Evolutionary conservation across 2,888 invertebrate species (phyloP).

Genomic region (Drosophila mimetica): DNA sequence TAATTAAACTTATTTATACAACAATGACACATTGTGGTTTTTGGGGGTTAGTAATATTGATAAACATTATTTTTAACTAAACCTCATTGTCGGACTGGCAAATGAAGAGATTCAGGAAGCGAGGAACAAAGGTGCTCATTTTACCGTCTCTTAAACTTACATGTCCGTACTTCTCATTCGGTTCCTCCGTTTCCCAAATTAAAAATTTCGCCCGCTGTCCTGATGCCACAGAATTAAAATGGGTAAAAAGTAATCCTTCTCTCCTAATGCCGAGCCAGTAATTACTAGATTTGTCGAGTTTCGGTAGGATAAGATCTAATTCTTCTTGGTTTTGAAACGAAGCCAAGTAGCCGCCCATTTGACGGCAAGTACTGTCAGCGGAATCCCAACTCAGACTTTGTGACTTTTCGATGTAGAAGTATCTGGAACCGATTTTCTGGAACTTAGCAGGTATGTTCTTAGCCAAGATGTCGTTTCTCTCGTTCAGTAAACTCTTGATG

Average conservation of each 20-base stretch:
- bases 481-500: background rate
- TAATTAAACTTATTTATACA: too few relatives aligned
- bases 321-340: background rate
- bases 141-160: background rate
- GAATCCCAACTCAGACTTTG: background rate
- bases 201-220: background rate
- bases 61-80: background rate
- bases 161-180: background rate
- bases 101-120: background rate
- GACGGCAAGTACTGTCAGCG: background rate
- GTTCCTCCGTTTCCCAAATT: background rate
- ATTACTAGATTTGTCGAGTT: background rate
- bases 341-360: background rate
- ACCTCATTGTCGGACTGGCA: background rate
- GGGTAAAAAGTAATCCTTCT: background rate
- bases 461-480: background rate
- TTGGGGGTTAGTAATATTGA: too few relatives aligned
- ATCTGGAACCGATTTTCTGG: background rate
- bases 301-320: background rate
- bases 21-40: too few relatives aligned
- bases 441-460: background rate
- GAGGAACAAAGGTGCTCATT: background rate
- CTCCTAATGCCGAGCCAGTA: background rate
- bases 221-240: background rate
- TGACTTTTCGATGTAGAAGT: background rate